Base-by-base conservation (phyloP, 2,113 vertebrate genomes). In the Pseudopodoces humilis region DNA sequence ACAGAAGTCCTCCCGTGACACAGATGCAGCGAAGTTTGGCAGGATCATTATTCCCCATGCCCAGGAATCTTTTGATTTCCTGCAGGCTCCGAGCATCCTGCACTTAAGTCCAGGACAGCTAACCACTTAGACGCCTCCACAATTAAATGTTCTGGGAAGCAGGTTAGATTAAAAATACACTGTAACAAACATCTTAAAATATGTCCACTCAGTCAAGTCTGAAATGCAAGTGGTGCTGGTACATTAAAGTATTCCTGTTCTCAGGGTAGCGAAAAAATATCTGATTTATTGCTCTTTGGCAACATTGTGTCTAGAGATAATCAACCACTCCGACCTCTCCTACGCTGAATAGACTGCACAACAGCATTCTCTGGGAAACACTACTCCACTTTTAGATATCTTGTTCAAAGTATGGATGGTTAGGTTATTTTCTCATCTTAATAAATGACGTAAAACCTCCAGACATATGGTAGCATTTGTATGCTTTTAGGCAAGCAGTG, bases 381-480 rank as follows among this genome's bases (percentile, higher is more conserved):
- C 31, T 43, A 17, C 13, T 79, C 72, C 7, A 43, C 30, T 89
- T 87, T 79, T 25, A 65, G 37, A 7, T 60, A 41, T 64, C 55
- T 80, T 55, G 63, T 23, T 91, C 68, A 46, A 88, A 86, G 33
- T 41, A 93, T 28, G 77, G 94, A 71, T 2, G 2, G 64, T 86
- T 74, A 67, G 59, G 85, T 56, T 94, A 95, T 95, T 92, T 96
- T 96, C 68, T 90, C 67, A 52, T 94, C 63, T 86, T 83, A 93
- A 90, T 70, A 92, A 83, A 86, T 88, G 55, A 88, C 33, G 44
- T 74, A 80, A 94, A 95, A 70, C 64, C 75, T 92, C 94, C 25
- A 1, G 84, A 86, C 93, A 96, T 95, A 96, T 92, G 90, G 93
- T 88, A 96, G 59, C 83, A 88, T 96, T 93, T 94, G 71, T 81